phyloP scores from a whole-genome alignment of 2,113 vertebrate species.

The Pogonocichla stellata region DNA sequence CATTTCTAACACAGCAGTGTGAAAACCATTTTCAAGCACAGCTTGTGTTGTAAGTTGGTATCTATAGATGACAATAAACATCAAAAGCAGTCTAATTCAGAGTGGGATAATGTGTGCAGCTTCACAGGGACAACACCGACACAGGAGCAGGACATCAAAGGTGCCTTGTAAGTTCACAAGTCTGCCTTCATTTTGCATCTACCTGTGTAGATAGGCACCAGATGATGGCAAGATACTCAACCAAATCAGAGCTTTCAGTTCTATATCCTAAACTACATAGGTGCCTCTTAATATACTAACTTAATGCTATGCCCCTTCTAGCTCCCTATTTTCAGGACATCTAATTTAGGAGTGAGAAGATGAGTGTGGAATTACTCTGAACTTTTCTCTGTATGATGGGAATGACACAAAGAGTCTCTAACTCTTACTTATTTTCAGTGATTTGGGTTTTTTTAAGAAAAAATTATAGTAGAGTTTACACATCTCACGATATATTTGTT shows the following conservation, averaged over 20 bases:
- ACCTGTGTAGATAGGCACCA: background rate
- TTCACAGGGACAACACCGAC: background rate
- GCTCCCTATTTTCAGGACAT: background rate
- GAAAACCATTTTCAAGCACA: background rate
- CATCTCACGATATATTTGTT: background rate
- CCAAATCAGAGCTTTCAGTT: background rate
- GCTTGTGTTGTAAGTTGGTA: background rate
- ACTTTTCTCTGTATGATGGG: too few species aligned
- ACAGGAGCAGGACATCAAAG: accelerated
- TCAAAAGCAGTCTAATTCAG: background rate
- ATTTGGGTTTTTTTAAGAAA: background rate
- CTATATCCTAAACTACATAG: background rate
- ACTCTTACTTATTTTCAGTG: background rate
- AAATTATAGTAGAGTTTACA: background rate
- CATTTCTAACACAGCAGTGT: background rate
- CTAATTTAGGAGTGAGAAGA: background rate
- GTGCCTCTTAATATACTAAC: background rate
- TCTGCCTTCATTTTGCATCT: background rate
- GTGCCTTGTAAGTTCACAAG: too few species aligned
- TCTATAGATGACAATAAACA: accelerated
- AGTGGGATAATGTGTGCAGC: background rate
- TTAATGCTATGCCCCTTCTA: accelerated
- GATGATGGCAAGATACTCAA: background rate
- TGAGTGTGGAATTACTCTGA: background rate
- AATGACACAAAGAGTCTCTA: background rate